Conservation (phyloP, 2,888 invertebrate genomes). For the Microplitis deprimator region DNA sequence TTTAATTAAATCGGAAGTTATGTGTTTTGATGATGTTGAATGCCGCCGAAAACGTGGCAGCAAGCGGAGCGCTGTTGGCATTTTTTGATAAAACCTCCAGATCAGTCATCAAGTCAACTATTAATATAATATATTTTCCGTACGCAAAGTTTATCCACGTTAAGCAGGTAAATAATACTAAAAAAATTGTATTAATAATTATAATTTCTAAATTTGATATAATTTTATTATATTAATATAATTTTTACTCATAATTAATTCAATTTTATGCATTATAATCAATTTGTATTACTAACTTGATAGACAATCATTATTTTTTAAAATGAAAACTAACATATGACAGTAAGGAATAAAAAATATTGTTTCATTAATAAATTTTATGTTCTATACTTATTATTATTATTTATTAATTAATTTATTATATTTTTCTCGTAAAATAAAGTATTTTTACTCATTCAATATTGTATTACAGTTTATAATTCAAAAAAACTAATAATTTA, state of each 20-base stretch:
- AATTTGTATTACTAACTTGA: neutral
- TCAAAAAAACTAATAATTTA: neutral
- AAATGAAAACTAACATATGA: neutral
- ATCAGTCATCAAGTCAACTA: slow-evolving; percentile 32
- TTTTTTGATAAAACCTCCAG: slow-evolving; percentile 46
- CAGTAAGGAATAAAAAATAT: neutral
- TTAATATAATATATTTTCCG: slow-evolving; percentile 39
- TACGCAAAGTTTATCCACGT: slow-evolving; percentile 37
- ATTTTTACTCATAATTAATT: neutral
- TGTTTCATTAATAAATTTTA: neutral
- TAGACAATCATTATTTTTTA: neutral
- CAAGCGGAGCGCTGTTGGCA: slow-evolving; percentile 61
- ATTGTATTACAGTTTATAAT: slow-evolving; percentile 2
- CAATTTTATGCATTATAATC: neutral
- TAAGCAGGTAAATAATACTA: slow-evolving; percentile 28
- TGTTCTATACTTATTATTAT: neutral
- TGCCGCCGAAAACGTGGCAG: slow-evolving; percentile 65
- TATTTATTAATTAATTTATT: neutral
- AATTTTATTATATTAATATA: neutral
- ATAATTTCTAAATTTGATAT: neutral
- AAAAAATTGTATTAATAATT: slow-evolving; percentile 15
- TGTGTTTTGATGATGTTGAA: slow-evolving; percentile 48
- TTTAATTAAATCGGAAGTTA: slow-evolving; percentile 36
- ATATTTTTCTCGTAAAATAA: neutral
- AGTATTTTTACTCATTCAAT: neutral